Evolutionary conservation across 2,113 vertebrate genomes (phyloP).

Genomic region (Trogon surrucura): DNA sequence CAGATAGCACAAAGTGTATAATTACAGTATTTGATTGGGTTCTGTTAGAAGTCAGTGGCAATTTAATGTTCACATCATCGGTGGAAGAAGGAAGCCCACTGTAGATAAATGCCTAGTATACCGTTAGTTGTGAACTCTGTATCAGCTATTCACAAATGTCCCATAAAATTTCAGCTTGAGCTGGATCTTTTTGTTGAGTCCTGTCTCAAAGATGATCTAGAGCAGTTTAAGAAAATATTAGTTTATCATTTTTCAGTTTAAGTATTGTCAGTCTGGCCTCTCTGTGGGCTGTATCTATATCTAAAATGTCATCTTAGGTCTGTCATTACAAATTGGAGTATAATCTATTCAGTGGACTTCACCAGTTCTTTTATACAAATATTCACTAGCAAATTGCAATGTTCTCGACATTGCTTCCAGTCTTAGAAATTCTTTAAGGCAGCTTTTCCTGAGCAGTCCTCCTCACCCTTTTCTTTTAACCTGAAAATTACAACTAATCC

Average conservation of each 20-base stretch:
- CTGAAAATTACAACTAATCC: not conserved
- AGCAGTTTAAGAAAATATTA: not conserved
- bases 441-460: not conserved
- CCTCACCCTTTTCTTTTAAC: not conserved
- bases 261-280: not conserved
- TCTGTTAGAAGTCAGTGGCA: slow-evolving; percentile 62
- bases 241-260: not conserved
- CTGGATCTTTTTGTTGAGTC: not conserved
- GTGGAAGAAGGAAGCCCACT: slow-evolving; percentile 14
- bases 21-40: slow-evolving; percentile 67
- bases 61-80: slow-evolving; percentile 54
- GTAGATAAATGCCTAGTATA: not conserved
- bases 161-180: not conserved
- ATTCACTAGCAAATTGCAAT: not conserved
- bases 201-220: not conserved
- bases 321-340: not conserved
- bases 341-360: not conserved
- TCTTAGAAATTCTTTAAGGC: not conserved
- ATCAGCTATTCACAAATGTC: not conserved
- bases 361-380: not conserved
- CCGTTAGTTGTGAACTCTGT: not conserved
- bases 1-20: slow-evolving; percentile 60
- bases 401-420: not conserved
- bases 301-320: not conserved
- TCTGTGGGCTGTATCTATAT: not conserved